Conservation (phyloP, 2,113 vertebrate species). For the Illadopsis cleaveri region DNA sequence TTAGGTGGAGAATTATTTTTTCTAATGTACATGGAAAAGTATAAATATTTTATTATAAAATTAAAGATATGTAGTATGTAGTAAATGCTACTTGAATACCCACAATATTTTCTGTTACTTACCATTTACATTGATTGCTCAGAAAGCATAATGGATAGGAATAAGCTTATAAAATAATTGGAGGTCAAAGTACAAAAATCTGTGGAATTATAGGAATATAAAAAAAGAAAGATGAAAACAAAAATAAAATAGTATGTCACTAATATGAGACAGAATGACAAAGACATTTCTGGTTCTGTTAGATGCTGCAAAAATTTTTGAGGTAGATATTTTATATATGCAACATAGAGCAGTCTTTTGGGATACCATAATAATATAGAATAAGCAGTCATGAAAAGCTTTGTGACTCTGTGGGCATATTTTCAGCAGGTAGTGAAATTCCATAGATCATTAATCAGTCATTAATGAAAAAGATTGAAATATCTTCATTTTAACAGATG, state of each 20-base stretch:
- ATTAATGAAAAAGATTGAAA: constrained; percentile 41
- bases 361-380: background rate
- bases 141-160: background rate
- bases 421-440: constrained; percentile 37
- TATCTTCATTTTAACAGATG: constrained; percentile 52
- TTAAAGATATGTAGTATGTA: background rate
- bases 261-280: background rate
- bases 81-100: background rate
- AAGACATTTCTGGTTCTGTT: background rate
- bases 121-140: fast-evolving
- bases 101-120: background rate
- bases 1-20: background rate
- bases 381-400: background rate
- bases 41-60: background rate
- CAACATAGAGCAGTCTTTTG: background rate
- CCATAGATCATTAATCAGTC: constrained; percentile 46
- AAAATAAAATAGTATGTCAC: background rate
- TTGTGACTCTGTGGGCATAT: background rate
- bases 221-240: background rate
- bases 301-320: background rate
- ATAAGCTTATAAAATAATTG: background rate
- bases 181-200: background rate
- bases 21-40: background rate
- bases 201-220: background rate
- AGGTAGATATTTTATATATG: background rate